Evolutionary conservation across 2,113 vertebrate species (phyloP).

Genomic region (Himantopus leucocephalus): DNA sequence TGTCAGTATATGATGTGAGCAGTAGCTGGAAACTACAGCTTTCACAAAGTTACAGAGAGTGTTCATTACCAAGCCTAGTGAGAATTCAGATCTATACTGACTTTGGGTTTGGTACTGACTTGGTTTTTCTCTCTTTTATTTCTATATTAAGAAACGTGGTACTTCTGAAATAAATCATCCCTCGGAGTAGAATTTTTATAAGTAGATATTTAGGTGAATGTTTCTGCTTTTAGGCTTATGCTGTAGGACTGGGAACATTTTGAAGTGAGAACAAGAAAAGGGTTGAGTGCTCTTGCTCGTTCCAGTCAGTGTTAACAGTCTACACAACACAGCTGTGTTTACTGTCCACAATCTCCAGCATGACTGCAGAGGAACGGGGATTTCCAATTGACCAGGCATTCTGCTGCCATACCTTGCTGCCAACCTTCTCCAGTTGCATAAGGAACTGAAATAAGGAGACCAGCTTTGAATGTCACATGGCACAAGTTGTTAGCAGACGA

Average conservation of each 20-base stretch:
- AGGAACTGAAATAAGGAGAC: too few species aligned
- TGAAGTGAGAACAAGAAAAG: neutral
- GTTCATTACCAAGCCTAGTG: accelerated
- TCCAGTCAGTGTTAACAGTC: neutral
- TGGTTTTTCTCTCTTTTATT: neutral
- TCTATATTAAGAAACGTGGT: neutral
- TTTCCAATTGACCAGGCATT: too few species aligned
- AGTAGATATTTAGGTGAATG: neutral
- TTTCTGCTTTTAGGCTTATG: neutral
- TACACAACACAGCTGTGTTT: neutral
- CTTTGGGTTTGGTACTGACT: neutral
- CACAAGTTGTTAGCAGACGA: too few species aligned
- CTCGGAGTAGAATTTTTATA: neutral
- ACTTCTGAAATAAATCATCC: neutral
- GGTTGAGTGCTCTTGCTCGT: accelerated
- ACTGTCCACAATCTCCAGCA: too few species aligned
- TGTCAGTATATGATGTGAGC: neutral
- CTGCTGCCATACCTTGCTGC: too few species aligned
- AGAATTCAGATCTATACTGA: neutral
- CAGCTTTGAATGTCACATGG: too few species aligned
- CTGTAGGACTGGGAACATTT: neutral
- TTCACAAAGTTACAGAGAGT: neutral
- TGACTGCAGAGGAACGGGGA: too few species aligned
- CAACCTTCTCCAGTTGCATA: too few species aligned
- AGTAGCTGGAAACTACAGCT: neutral